Base-by-base conservation (phyloP, 2,797 vertebrate species). In the Sciaenops ocellatus region DNA sequence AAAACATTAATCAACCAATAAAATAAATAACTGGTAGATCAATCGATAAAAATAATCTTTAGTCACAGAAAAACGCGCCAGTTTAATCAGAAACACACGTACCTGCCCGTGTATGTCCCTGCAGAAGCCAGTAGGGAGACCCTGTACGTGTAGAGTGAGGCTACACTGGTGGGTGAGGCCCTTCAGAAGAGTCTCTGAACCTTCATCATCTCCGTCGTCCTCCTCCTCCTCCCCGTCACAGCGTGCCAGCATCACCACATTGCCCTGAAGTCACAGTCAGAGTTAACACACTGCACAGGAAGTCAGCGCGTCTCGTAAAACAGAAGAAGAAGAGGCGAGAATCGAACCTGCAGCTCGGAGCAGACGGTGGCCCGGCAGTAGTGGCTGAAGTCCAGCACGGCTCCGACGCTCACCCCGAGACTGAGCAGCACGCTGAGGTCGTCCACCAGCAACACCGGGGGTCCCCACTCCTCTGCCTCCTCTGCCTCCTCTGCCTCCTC, bases 91-190 rank as follows among this genome's bases (percentile, higher is more conserved):
- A 73, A 6, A 55, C 9, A 28, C 56, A 67, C 75, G 65, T 77
- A 99, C 98, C 97, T 99, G 96, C 11, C 98, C 98, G 0, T 99
- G 98, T 15, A 99, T 96, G 7, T 99, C 98, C 90, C 93, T 97
- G 93, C 98, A 99, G 95, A 95, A 98, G 20, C 98, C 98, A 0
- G 97, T 99, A 6, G 90, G 92, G 73, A 99, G 95, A 28, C 98
- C 97, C 90, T 97, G 95, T 0, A 95, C 96, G 65, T 94, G 93
- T 51, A 99, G 94, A 56, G 96, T 82, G 82, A 98, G 92, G 82
- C 93, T 94, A 48, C 97, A 97, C 89, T 98, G 97, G 87, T 99
- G 97, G 10, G 93, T 93, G 52, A 99, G 83, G 20, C 96, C 95
- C 52, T 83, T 96, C 74, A 95, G 90, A 0, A 99, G 89, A 79